Conservation (phyloP, 2,888 invertebrate genomes). For the Syrista parreyssii region DNA sequence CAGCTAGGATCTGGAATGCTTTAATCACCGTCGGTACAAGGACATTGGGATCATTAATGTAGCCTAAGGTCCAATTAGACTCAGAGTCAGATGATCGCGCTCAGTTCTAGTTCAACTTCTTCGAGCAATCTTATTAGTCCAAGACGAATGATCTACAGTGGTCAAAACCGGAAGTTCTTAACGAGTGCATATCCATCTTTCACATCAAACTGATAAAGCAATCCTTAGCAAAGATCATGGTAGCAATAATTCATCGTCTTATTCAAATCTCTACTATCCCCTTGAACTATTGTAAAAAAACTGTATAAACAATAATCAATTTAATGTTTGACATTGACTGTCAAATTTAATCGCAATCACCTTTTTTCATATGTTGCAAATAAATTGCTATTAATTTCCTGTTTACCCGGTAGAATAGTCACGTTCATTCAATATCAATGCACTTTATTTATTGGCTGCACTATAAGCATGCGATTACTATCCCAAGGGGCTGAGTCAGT, state of each 20-base stretch:
- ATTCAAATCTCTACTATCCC: not conserved
- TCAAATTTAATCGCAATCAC: not conserved
- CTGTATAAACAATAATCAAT: too few relatives aligned
- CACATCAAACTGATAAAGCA: not conserved
- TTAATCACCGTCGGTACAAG: constrained; percentile 46
- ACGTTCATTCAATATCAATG: not conserved
- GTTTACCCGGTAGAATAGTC: too few relatives aligned
- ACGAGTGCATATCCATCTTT: not conserved
- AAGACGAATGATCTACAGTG: not conserved
- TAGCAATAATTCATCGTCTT: not conserved
- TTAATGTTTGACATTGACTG: too few relatives aligned
- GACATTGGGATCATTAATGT: constrained; percentile 52
- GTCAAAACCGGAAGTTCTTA: not conserved
- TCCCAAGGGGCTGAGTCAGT: not conserved
- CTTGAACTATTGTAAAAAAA: not conserved
- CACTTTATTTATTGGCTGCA: not conserved
- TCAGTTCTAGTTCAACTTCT: not conserved
- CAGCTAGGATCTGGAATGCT: constrained; percentile 45
- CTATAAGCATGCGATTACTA: not conserved
- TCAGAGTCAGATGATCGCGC: constrained; percentile 17
- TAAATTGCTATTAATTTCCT: too few relatives aligned
- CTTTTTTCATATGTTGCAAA: not conserved
- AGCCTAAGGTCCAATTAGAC: constrained; percentile 28
- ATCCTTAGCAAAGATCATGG: not conserved
- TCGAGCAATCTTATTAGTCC: not conserved